These are phyloP conservation scores for Phocoena phocoena DNA, from an alignment of 2,113 vertebrate species.

Conservation along the genomic window DNA sequence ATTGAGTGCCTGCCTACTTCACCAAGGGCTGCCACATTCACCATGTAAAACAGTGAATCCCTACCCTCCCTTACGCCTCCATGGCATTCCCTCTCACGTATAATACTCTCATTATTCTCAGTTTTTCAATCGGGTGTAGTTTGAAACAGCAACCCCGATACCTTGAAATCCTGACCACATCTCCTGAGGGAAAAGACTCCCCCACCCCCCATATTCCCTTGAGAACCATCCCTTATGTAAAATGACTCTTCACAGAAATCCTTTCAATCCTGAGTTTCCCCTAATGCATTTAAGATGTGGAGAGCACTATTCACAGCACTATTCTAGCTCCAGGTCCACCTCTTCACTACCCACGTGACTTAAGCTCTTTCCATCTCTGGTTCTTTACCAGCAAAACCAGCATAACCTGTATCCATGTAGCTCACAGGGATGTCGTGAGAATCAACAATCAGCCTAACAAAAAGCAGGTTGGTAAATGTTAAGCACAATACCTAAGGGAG, in stretches of 20 bases:
- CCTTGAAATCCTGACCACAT: not conserved
- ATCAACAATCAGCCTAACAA: conserved; percentile 13
- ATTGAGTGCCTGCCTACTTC: not conserved
- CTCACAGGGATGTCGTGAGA: not conserved
- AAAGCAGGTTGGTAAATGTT: not conserved
- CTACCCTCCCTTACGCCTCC: not conserved
- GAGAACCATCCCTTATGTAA: not conserved
- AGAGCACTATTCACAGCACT: not conserved
- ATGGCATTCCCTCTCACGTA: not conserved
- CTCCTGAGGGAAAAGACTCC: not conserved
- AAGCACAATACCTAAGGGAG: not conserved
- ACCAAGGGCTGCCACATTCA: not conserved
- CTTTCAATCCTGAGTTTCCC: not conserved
- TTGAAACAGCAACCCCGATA: not conserved
- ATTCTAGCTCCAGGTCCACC: not conserved
- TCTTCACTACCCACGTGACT: not conserved
- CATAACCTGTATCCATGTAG: not conserved
- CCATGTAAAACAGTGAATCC: not conserved
- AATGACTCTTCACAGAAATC: not conserved
- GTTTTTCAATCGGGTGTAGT: not conserved
- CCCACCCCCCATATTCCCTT: not conserved
- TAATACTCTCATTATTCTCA: not conserved
- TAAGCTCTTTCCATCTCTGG: not conserved
- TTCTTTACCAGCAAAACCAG: conserved; percentile 35
- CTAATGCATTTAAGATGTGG: not conserved